phyloP scores from a whole-genome alignment of 2,113 vertebrate genomes.

The Leptobrachium ailaonicum region DNA sequence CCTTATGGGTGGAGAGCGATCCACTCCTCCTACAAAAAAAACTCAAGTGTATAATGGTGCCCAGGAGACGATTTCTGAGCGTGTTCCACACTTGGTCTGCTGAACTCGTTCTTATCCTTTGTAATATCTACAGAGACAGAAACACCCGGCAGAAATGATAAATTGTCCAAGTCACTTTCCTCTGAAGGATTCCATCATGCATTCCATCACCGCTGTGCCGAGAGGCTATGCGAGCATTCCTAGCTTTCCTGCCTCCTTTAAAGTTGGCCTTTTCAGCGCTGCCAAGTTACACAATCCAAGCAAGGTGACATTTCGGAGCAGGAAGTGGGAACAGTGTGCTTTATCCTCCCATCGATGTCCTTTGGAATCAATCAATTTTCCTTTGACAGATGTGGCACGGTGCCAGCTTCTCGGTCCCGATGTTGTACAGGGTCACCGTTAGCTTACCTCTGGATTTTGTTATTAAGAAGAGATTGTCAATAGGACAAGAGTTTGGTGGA shows the following conservation, averaged over 20 bases:
- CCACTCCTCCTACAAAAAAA: too few relatives aligned
- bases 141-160: neutral
- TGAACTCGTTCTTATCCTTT: neutral
- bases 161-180: neutral
- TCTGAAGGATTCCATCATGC: conserved; percentile 1
- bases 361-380: conserved; percentile 37
- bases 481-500: too few relatives aligned
- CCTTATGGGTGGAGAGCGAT: too few relatives aligned
- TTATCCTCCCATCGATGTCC: conserved; percentile 47
- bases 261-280: conserved; percentile 31
- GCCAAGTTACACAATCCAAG: conserved; percentile 46
- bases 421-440: neutral
- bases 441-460: neutral
- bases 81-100: neutral
- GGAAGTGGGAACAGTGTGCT: conserved; percentile 39
- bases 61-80: neutral
- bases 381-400: conserved; percentile 35
- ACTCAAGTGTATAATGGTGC: too few relatives aligned
- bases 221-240: conserved; percentile 30
- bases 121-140: neutral
- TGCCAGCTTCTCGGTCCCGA: conserved; percentile 19
- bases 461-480: neutral
- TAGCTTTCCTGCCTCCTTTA: conserved; percentile 29
- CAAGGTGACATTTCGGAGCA: conserved; percentile 45
- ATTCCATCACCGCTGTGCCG: neutral